A percentile compares a stretch with the other conserved stretches of the same genome.
phyloP scores from a whole-genome alignment of 2,797 vertebrate genomes.

The Rhinophrynus dorsalis region DNA sequence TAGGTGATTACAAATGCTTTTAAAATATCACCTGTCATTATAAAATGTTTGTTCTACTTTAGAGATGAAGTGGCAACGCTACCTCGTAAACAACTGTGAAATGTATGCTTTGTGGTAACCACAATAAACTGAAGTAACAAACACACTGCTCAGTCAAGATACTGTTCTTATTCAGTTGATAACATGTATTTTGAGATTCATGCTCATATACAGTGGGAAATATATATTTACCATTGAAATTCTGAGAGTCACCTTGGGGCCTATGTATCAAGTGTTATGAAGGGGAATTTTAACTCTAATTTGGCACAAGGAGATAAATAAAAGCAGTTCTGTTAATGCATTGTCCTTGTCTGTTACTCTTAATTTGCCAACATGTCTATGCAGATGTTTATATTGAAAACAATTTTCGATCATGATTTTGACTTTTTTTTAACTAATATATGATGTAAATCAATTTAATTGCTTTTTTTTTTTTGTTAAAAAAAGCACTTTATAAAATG shows the following conservation, averaged over 20 bases:
- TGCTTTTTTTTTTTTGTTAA: too few species aligned
- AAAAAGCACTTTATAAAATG: too few species aligned
- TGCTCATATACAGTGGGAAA: not conserved
- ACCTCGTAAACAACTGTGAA: conserved; percentile 34
- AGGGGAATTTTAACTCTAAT: conserved; percentile 1
- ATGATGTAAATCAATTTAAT: too few species aligned
- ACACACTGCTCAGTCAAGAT: conserved; percentile 19
- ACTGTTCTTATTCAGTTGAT: not conserved
- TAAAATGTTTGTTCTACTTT: too few species aligned
- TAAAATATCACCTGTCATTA: too few species aligned
- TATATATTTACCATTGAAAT: not conserved
- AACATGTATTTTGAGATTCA: not conserved
- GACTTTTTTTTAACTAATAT: too few species aligned
- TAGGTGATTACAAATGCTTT: too few species aligned
- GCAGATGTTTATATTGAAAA: too few species aligned
- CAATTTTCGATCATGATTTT: too few species aligned
- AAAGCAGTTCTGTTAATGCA: conserved; percentile 32
- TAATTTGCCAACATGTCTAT: too few species aligned
- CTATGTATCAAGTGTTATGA: conserved; percentile 23
- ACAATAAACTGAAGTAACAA: not conserved
- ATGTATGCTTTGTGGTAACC: conserved; percentile 30
- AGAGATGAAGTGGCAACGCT: too few species aligned
- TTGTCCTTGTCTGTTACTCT: too few species aligned
- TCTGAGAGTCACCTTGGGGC: conserved; percentile 6
- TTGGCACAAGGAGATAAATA: conserved; percentile 32